Base-by-base conservation (phyloP, 2,113 vertebrate genomes). In the Cyrtonyx montezumae region DNA sequence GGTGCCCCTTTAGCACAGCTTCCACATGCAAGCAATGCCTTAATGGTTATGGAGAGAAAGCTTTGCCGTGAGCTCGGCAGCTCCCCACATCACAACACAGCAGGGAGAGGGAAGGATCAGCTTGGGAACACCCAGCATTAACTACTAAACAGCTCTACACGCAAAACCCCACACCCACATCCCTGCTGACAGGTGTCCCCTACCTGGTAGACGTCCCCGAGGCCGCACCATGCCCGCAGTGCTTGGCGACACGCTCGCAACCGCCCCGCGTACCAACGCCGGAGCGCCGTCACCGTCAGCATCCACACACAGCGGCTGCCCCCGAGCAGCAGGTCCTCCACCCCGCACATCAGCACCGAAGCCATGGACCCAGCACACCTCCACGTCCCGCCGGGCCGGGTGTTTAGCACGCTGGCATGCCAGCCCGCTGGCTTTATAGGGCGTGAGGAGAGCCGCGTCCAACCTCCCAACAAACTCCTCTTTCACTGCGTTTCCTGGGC, bases 201-300 rank as follows among this genome's bases (percentile, higher is more conserved):
- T 63, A 99, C 99, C 99, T 99, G 99, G 97, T 99, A 99, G 94
- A 99, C 97, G 13, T 99, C 98, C 62, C 98, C 98, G 82, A 99
- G 98, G 85, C 97, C 98, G 53, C 98, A 98, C 98, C 99, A 99
- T 1, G 98, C 97, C 90, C 98, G 97, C 88, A 99, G 97, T 70
- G 98, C 96, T 96, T 98, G 98, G 74, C 98, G 98, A 91, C 98
- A 99, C 13, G 99, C 98, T 93, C 98, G 96, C 93, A 99, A 93
- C 83, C 98, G 97, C 22, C 97, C 97, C 2, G 97, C 95, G 94
- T 98, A 99, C 98, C 99, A 99, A 32, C 98, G 97, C 93, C 98
- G 97, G 93, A 99, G 93, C 74, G 98, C 98, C 48, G 98, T 97
- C 85, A 99, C 98, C 1, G 98, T 97, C 97, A 99, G 82, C 68